Evolutionary conservation across 2,888 invertebrate species (phyloP).

Genomic region (Euproctis similis): DNA sequence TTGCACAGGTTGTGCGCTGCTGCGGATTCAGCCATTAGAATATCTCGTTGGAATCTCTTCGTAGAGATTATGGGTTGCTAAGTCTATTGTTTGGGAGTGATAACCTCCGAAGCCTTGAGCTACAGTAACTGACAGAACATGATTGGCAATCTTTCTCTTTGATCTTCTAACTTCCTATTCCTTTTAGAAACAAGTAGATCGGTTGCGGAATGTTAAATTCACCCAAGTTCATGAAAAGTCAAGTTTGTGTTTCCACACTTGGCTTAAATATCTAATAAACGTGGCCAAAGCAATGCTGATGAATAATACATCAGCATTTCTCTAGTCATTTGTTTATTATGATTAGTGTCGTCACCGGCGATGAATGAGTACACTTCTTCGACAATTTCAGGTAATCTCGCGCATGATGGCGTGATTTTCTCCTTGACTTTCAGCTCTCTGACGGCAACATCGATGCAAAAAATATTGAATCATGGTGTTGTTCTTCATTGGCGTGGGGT

Average conservation of each 20-base stretch:
- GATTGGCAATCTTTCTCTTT: conserved; percentile 1
- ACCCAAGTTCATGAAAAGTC: background rate
- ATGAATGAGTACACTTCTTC: background rate
- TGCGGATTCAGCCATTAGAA: conserved; percentile 1
- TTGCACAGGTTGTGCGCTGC: background rate
- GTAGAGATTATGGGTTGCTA: background rate
- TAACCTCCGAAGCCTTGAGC: conserved; percentile 1
- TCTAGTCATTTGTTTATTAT: conserved; percentile 2
- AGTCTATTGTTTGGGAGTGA: background rate
- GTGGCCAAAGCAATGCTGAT: background rate
- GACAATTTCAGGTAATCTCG: background rate
- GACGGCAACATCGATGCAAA: conserved; percentile 2
- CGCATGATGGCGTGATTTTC: background rate
- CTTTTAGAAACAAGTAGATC: conserved; percentile 1
- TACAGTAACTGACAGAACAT: background rate
- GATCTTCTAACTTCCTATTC: conserved; percentile 2
- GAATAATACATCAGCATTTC: conserved; percentile 1
- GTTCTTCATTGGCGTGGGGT: conserved; percentile 1
- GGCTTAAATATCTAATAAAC: conserved; percentile 1
- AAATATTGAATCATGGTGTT: too few relatives aligned
- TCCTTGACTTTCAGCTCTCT: conserved; percentile 2
- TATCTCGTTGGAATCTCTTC: conserved; percentile 3
- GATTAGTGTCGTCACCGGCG: background rate
- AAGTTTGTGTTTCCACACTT: conserved; percentile 3
- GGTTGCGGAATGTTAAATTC: conserved; percentile 2